These are phyloP conservation scores for Coenobita brevimanus DNA, from an alignment of 1,140 invertebrate species.

Conservation along the genomic window DNA sequence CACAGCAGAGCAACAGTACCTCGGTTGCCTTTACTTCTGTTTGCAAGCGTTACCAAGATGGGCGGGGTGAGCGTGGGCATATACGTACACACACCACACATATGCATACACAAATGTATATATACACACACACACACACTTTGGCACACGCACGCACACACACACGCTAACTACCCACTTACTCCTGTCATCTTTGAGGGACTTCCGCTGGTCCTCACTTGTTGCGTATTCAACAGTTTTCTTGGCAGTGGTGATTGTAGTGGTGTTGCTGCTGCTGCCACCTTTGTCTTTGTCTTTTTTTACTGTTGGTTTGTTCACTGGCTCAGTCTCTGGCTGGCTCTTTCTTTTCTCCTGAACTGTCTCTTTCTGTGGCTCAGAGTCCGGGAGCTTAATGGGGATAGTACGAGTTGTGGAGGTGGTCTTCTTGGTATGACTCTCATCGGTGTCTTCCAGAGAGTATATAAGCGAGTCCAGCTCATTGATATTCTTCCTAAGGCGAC, in stretches of 20 bases:
- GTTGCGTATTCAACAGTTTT: not conserved
- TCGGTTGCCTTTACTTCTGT: no score
- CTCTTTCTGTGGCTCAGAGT: not conserved
- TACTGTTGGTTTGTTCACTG: not conserved
- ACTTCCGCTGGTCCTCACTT: not conserved
- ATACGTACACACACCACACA: not conserved
- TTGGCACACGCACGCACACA: not conserved
- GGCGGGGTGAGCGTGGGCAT: no score
- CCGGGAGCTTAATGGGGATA: slow-evolving; percentile 10
- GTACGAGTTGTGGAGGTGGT: not conserved
- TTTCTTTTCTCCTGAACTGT: no score
- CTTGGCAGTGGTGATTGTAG: not conserved
- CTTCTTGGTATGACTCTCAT: not conserved
- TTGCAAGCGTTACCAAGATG: no score
- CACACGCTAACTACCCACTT: slow-evolving; percentile 54
- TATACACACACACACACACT: slow-evolving; percentile 19
- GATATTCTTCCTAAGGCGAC: slow-evolving; percentile 63
- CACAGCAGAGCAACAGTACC: no score
- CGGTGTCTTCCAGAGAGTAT: slow-evolving; percentile 41
- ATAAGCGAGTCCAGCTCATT: slow-evolving; percentile 62
- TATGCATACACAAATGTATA: not conserved
- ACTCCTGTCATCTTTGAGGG: slow-evolving; percentile 30
- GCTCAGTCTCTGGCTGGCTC: not conserved
- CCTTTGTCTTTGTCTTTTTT: slow-evolving; percentile 2
- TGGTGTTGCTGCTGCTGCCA: not conserved